These are phyloP conservation scores for Tapirus terrestris DNA, from an alignment of 2,113 vertebrate genomes.

Conservation along the genomic window DNA sequence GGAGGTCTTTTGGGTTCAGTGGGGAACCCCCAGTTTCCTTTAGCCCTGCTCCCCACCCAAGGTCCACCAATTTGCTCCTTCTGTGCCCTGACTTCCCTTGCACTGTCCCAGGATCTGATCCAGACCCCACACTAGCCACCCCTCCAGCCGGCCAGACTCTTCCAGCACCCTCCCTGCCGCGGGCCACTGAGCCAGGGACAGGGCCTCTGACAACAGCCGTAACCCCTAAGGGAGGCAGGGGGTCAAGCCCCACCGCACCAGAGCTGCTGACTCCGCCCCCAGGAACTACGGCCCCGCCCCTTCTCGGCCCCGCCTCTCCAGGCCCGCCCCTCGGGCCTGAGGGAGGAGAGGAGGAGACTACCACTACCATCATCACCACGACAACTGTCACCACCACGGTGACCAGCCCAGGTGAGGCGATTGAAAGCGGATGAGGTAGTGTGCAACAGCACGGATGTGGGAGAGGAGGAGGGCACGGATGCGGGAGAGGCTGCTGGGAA, in stretches of 20 bases:
- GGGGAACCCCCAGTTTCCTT: neutral
- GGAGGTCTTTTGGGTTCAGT: neutral
- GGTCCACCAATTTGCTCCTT: slow-evolving; percentile 3
- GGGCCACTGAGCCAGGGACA: slow-evolving; percentile 77
- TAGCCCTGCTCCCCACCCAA: slow-evolving; percentile 2
- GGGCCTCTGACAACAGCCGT: slow-evolving; percentile 81
- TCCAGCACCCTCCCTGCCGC: slow-evolving; percentile 63
- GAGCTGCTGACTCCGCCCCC: slow-evolving; percentile 81
- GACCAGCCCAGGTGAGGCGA: slow-evolving; percentile 90
- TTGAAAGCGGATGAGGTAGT: neutral
- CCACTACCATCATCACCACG: slow-evolving; percentile 94
- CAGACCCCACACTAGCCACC: slow-evolving; percentile 78
- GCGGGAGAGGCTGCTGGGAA: neutral
- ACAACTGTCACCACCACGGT: slow-evolving; percentile 96
- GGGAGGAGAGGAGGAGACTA: slow-evolving; percentile 91
- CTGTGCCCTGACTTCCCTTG: slow-evolving; percentile 56
- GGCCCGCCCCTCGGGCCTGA: slow-evolving; percentile 85
- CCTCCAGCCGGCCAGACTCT: slow-evolving; percentile 77
- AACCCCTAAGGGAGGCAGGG: slow-evolving; percentile 70
- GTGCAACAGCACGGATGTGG: neutral
- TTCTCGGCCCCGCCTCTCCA: slow-evolving; percentile 72
- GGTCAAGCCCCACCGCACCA: slow-evolving; percentile 68
- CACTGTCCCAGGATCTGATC: slow-evolving; percentile 72
- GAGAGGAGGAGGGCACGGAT: neutral
- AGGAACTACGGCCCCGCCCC: slow-evolving; percentile 79